These are phyloP conservation scores for Syrista parreyssii DNA, from an alignment of 2,888 invertebrate genomes.

Conservation along the genomic window DNA sequence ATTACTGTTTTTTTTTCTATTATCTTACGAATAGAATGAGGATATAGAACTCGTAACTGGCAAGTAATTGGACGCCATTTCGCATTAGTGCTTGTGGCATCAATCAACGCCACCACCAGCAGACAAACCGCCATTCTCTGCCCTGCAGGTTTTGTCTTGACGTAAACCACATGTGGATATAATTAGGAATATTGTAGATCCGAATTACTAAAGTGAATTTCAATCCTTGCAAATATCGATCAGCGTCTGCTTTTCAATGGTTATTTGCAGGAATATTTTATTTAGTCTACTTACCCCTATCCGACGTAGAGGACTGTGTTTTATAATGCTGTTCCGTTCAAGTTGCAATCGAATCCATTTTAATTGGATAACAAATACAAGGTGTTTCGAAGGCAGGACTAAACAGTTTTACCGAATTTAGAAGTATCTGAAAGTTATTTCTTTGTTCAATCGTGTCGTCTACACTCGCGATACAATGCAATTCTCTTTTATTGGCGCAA, in stretches of 20 bases:
- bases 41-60: background rate
- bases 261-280: background rate
- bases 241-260: background rate
- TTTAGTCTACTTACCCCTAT: background rate
- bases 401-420: background rate
- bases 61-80: background rate
- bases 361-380: background rate
- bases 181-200: background rate
- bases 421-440: background rate
- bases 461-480: background rate
- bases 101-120: conserved; percentile 3
- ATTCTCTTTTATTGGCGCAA: background rate
- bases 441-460: background rate
- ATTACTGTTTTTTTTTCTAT: background rate
- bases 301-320: background rate
- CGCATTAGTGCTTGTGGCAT: background rate
- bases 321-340: background rate
- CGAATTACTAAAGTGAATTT: background rate
- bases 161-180: background rate
- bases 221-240: background rate
- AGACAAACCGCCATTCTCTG: background rate
- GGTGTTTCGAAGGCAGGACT: background rate
- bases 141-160: background rate
- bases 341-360: background rate
- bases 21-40: background rate